Base-by-base conservation (phyloP, 2,113 vertebrate genomes). In the Murina feae region DNA sequence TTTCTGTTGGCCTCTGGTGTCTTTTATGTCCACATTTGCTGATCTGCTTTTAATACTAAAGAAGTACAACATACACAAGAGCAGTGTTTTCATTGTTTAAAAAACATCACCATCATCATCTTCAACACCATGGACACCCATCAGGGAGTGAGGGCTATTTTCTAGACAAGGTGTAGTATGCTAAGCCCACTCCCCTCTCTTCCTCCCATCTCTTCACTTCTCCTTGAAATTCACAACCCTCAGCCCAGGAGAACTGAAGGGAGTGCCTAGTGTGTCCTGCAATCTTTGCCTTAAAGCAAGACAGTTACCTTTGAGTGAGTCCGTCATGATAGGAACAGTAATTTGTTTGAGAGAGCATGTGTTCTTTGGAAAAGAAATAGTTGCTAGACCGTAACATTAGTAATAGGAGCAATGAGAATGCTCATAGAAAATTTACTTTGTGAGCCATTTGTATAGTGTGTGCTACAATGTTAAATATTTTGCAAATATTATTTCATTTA, bases 401-500 rank as follows among this genome's bases (percentile, higher is more conserved):
- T 47, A 44, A 66, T 13, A 55, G 13, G 11, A 42, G 25, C 42
- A 75, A 81, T 71, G 11, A 71, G 84, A 91, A 63, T 23, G 14
- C 25, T 53, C 37, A 12, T 14, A 25, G 39, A 18, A 69, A 49
- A 37, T 69, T 86, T 69, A 51, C 49, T 66, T 65, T 74, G 58
- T 44, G 23, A 89, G 47, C 23, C 10, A 32, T 71, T 91, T 69
- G 23, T 42, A 51, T 55, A 32, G 37, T 55, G 25, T 89, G 6
- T 66, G 37, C 6, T 66, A 32, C 55, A 30, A 82, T n/a, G 39
- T 8, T 82, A 47, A 68, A 32, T 91, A 16, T 58, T 71, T 63
- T 79, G 13, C 39, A 94, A 90, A 65, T 83, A 55, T 53, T 83
- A 91, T 86, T 86, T 82, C 13, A 53, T 23, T 87, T 90, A n/a